phyloP scores from a whole-genome alignment of 2,888 invertebrate genomes.

The Lepidochrysops patricia region DNA sequence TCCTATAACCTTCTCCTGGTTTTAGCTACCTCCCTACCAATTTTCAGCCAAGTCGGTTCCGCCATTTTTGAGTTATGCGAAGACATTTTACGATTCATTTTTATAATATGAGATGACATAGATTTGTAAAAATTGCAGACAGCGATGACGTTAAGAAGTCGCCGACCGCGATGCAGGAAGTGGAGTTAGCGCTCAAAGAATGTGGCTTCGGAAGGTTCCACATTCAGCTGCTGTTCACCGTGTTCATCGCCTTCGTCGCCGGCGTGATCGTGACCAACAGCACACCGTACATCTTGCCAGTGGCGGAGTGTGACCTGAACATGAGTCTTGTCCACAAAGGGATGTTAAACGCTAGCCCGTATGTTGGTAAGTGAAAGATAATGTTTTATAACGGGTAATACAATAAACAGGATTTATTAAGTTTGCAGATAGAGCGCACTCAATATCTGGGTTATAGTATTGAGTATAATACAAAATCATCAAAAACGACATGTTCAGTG shows the following conservation, averaged over 20 bases:
- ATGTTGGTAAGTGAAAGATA: slow-evolving; percentile 41
- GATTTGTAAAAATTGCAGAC: too few relatives aligned
- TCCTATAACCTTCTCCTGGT: too few relatives aligned
- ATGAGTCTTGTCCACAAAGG: slow-evolving; percentile 51
- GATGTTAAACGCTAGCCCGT: slow-evolving; percentile 44
- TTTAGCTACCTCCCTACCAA: too few relatives aligned
- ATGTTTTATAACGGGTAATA: neutral
- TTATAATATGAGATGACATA: too few relatives aligned
- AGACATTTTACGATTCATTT: too few relatives aligned
- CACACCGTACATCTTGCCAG: slow-evolving; percentile 43
- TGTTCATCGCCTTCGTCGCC: slow-evolving; percentile 36
- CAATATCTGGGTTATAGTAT: too few relatives aligned
- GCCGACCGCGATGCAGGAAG: slow-evolving; percentile 41
- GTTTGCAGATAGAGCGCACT: too few relatives aligned
- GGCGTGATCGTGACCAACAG: slow-evolving; percentile 37
- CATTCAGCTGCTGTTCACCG: slow-evolving; percentile 34
- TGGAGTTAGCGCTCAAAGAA: slow-evolving; percentile 40
- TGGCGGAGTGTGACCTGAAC: slow-evolving; percentile 48
- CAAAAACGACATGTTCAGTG: too few relatives aligned
- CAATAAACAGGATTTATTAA: too few relatives aligned
- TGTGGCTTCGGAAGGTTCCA: slow-evolving; percentile 50
- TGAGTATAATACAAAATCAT: too few relatives aligned
- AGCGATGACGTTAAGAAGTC: slow-evolving; percentile 22
- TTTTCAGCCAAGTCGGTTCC: too few relatives aligned
- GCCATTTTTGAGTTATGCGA: too few relatives aligned